Percentiles rank a stretch among this genome's conserved stretches.
phyloP scores from a whole-genome alignment of 2,797 vertebrate genomes.

The Neomorphus geoffroyi region DNA sequence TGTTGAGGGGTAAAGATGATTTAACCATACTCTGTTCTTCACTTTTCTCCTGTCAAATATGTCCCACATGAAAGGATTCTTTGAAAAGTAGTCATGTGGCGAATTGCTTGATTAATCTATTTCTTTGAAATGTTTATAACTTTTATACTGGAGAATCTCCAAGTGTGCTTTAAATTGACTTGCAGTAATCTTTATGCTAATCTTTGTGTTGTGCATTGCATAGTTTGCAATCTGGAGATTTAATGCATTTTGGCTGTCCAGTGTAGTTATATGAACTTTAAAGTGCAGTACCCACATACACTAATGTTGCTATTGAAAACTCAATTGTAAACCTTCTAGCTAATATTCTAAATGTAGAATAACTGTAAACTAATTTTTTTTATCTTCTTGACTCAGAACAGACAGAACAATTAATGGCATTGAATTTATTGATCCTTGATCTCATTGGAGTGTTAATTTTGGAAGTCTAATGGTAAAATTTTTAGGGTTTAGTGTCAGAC shows the following conservation, averaged over 20 bases:
- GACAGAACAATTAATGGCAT: not conserved
- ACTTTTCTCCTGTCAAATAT: not conserved
- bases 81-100: not conserved
- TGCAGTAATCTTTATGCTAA: not conserved
- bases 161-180: not conserved
- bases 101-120: not conserved
- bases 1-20: not conserved
- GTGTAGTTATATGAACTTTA: not conserved
- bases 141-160: not conserved
- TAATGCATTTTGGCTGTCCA: not conserved
- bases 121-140: not conserved
- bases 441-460: not conserved
- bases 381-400: not conserved
- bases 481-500: not conserved
- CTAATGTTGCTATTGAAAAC: not conserved
- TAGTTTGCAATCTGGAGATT: not conserved
- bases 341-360: not conserved
- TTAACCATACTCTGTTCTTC: not conserved
- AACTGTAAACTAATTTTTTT: not conserved
- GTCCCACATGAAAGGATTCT: not conserved
- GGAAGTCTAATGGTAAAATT: not conserved
- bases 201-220: not conserved
- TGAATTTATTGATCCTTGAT: not conserved
- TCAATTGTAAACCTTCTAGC: not conserved
- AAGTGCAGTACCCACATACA: not conserved